These are phyloP conservation scores for Dolomedes plantarius DNA, from an alignment of 2,888 invertebrate species.

Conservation along the genomic window DNA sequence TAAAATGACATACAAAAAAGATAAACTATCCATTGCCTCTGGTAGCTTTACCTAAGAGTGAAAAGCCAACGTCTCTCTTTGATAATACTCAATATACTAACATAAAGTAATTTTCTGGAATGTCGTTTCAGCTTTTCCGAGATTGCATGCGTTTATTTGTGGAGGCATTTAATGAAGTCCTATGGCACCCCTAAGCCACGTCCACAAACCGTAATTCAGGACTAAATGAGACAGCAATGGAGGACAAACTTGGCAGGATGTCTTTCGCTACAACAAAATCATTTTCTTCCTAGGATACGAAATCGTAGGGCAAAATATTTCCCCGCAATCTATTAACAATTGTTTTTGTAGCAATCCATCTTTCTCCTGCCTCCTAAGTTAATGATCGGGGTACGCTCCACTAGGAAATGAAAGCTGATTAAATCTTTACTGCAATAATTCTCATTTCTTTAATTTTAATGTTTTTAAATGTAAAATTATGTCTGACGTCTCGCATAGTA, in stretches of 20 bases:
- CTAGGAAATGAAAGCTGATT: no score
- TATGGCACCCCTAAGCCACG: conserved; percentile 40
- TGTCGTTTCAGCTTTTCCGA: conserved; percentile 11
- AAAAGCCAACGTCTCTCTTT: no score
- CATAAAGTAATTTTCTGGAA: conserved; percentile 23
- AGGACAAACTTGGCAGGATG: neutral
- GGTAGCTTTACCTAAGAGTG: no score
- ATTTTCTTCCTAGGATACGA: neutral
- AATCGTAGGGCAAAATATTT: neutral
- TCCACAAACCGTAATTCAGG: conserved; percentile 45
- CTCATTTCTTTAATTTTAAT: no score
- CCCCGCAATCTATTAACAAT: neutral
- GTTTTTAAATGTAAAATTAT: no score
- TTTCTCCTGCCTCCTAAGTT: no score
- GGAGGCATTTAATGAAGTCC: conserved; percentile 51
- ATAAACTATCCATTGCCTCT: no score
- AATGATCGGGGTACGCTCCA: no score
- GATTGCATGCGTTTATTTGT: conserved; percentile 58
- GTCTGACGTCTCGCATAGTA: no score
- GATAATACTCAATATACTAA: neutral
- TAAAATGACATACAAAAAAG: no score
- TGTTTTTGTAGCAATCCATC: neutral
- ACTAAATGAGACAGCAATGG: conserved; percentile 58
- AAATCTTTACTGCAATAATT: no score
- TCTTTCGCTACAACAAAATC: neutral